A percentile compares a stretch with the other conserved stretches of the same genome.
Conservation (phyloP, 64 coral and sea anemone species). For the Astreopora myriophthalma region DNA sequence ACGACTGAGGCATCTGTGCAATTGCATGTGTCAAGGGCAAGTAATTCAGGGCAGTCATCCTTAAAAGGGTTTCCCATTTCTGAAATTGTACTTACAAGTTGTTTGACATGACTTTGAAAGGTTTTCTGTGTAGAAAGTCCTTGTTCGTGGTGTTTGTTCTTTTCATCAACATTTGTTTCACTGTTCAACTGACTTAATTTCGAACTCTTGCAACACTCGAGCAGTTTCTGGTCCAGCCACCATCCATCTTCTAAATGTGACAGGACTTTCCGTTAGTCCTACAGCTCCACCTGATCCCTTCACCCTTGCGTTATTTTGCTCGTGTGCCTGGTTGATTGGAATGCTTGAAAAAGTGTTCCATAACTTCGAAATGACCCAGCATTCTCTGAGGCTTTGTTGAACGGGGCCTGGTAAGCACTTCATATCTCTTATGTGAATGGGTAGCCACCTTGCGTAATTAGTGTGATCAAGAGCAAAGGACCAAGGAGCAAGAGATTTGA, state of each 20-base stretch:
- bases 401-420: neutral
- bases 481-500: neutral
- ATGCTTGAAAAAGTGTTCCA: neutral
- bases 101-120: neutral
- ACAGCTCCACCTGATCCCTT: constrained; percentile 40
- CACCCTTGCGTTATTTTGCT: constrained; percentile 42
- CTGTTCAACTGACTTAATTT: neutral
- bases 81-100: neutral
- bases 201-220: neutral
- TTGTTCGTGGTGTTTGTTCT: neutral
- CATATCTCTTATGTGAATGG: constrained; percentile 34
- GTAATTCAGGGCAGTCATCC: constrained; percentile 30
- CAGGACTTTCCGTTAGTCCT: constrained; percentile 34
- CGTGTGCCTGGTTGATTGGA: constrained; percentile 39
- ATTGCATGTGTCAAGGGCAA: constrained; percentile 26
- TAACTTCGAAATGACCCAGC: neutral
- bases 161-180: neutral
- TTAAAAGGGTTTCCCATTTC: constrained; percentile 56
- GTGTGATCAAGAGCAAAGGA: constrained; percentile 52
- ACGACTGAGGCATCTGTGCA: constrained; percentile 40
- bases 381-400: constrained; percentile 9
- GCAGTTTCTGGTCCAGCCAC: constrained; percentile 8
- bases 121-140: neutral
- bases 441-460: constrained; percentile 49
- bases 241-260: constrained; percentile 31